A percentile compares a stretch with the other conserved stretches of the same genome.
These are phyloP conservation scores for Antigone vipio DNA, from an alignment of 2,113 vertebrate species.

Conservation along the genomic window DNA sequence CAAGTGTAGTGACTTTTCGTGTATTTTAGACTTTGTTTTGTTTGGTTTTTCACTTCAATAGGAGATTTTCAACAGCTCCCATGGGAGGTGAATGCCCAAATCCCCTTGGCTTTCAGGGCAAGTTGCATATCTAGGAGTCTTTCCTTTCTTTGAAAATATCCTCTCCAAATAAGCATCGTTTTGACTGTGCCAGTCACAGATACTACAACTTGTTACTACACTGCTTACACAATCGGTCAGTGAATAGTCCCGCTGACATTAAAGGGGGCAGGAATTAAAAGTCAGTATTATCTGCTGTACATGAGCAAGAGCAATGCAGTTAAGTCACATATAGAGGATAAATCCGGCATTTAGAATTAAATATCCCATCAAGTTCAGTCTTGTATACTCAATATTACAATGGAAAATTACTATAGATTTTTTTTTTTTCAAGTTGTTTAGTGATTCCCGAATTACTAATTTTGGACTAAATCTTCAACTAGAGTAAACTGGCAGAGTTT, in stretches of 20 bases:
- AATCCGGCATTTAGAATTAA: background rate
- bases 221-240: background rate
- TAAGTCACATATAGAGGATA: background rate
- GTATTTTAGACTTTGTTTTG: background rate
- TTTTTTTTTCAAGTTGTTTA: background rate
- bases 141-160: background rate
- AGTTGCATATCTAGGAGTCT: accelerated
- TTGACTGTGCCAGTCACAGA: accelerated
- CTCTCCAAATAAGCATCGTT: background rate
- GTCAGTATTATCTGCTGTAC: background rate
- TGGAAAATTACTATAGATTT: background rate
- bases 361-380: background rate
- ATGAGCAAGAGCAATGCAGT: background rate
- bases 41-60: background rate
- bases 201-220: background rate
- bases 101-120: background rate
- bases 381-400: background rate
- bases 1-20: background rate
- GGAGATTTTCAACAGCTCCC: background rate
- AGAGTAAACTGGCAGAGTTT: background rate
- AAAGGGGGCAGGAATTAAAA: background rate
- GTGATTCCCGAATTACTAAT: background rate
- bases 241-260: background rate
- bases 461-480: background rate
- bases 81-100: background rate